Evolutionary conservation across 2,797 vertebrate genomes (phyloP), one percentile per base, ranked within the genome.

Genomic region (Acanthurus tractus): DNA sequence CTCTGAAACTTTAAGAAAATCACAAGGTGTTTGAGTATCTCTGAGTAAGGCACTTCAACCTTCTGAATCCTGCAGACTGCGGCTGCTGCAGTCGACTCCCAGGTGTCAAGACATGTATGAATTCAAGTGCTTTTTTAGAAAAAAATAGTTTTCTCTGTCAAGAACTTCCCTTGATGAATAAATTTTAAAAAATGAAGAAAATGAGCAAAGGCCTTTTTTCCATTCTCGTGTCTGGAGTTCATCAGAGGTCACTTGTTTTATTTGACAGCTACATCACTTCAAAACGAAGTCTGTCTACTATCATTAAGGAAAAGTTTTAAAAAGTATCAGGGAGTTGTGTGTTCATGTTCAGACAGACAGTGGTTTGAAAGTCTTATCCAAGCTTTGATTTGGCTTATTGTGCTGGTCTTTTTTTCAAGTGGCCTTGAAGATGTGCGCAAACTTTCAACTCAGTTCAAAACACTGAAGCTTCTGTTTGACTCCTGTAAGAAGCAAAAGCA

Each of bases 131-230:
- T 63, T 68, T 68, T 65, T 23, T 6, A 76, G 38, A 44, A 38
- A 12, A 1, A 14, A 58, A 18, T 11, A 40, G 67, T n/a, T 2
- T 23, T 23, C 9, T 61, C 8, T 23, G 17, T 71, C 42, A 75
- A 44, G 42, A 15, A 0, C 10, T 57, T 48, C 12, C 11, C 53
- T 14, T 49, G 29, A 53, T 40, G 38, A 85, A 81, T 83, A 79
- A 83, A 40, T 81, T 34, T 52, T 29, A 45, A 85, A 81, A 83
- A 81, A 83, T 40, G 36, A 22, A 58, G 14, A 72, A 49, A 52
- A 65, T 40, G 18, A 22, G 0, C 9, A 40, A 15, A 13, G 38
- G 13, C 17, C 6, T 70, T 70, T 4, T 25, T 42, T 6, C 42
- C 20, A 23, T 67, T 74, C 2, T 48, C 58, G 9, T 23, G 29